phyloP scores from a whole-genome alignment of 2,797 vertebrate species.

The Alcedo atthis region DNA sequence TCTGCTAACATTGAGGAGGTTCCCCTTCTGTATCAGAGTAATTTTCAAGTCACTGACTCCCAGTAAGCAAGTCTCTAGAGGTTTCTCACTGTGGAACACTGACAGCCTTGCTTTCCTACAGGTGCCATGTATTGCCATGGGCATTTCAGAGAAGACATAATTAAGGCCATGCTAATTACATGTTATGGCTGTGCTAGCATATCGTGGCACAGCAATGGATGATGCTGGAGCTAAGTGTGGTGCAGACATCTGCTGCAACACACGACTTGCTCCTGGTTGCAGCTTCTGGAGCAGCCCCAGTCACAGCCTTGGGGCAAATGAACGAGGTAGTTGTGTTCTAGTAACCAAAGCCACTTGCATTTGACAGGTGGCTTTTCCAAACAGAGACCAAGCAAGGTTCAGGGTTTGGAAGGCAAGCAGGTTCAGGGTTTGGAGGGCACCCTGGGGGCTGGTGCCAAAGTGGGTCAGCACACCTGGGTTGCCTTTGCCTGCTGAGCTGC shows the following conservation, averaged over 20 bases:
- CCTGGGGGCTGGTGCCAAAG: accelerated
- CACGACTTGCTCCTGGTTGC: background rate
- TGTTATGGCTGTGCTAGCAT: background rate
- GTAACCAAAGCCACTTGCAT: background rate
- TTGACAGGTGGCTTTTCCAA: background rate
- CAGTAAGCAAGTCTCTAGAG: background rate
- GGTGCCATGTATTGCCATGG: background rate
- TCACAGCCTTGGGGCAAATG: background rate
- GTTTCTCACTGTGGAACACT: background rate
- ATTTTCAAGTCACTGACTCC: background rate
- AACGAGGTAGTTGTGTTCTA: background rate
- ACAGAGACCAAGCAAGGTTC: background rate
- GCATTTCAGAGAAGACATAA: background rate
- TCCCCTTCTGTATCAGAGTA: background rate
- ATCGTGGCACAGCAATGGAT: accelerated
- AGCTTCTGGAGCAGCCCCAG: background rate
- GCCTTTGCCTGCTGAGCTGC: background rate
- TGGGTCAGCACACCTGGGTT: background rate
- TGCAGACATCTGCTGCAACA: background rate
- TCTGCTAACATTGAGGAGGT: background rate
- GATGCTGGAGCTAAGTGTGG: background rate
- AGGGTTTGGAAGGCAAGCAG: background rate
- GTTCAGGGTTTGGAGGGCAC: background rate
- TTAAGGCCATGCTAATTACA: background rate
- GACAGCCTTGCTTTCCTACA: background rate